Base-by-base conservation (phyloP, 1,140 invertebrate genomes). In the Ridgeia piscesae region DNA sequence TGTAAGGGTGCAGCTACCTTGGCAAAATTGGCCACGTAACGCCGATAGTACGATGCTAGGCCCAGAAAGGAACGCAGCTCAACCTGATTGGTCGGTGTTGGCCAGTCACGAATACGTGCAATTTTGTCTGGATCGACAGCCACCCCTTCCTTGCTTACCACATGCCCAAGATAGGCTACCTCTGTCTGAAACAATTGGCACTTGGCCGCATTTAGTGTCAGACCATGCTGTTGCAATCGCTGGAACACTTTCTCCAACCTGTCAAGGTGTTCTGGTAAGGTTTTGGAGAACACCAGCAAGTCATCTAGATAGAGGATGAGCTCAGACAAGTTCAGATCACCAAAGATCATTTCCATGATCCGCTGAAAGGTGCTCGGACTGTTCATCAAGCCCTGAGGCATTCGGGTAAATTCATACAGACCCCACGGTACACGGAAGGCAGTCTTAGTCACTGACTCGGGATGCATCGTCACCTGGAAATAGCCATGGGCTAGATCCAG, bases 181-280 rank as follows among this genome's bases (percentile, higher is more conserved):
- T 92, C 4, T 1, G n/a, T 21, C 34, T 88, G 89, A 34, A 92
- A 92, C 27, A 93, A 48, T 11, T 93, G 35, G 89, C 93, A 93
- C n/a, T n/a, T n/a, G n/a, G n/a, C n/a, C n/a, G n/a, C n/a, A n/a
- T n/a, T n/a, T n/a, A n/a, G n/a, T n/a, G n/a, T n/a, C 88, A 77
- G 58, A 77, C 58, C 58, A 31, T 77, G 17, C 27, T 77, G 58
- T 1, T 31, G 58, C 8, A 77, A 77, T 21, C 58, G 17, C 58
- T 77, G 58, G 27, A 77, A 77, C 1, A 42, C 58, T 21, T 77
- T 77, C 58, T 77, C 17, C 27, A 77, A 77, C 58, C 11, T 77
- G 58, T 77, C 27, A 21, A 77, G 1, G 14, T 77, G 58, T 17
- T 77, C 58, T 77, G 58, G 58, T 21, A 77, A n/a, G n/a, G 14